Conservation (phyloP, 2,888 invertebrate species). For the Bombylius discolor region DNA sequence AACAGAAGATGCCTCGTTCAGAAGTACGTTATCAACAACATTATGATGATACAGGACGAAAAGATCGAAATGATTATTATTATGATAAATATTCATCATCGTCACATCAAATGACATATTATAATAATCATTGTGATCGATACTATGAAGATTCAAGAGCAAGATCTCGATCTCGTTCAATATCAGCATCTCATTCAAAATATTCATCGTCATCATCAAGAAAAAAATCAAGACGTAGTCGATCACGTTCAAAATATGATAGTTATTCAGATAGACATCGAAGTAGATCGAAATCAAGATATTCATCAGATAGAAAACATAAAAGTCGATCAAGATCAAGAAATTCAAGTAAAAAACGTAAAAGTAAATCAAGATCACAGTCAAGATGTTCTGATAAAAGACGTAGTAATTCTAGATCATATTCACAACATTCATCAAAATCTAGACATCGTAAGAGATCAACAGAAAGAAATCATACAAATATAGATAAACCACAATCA, state of each 20-base stretch:
- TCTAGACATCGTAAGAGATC: not conserved
- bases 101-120: too few species aligned
- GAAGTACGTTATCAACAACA: not conserved
- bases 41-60: not conserved
- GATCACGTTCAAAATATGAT: not conserved
- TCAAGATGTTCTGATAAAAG: not conserved
- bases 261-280: not conserved
- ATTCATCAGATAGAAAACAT: too few species aligned
- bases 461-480: not conserved
- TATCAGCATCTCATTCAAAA: not conserved
- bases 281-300: not conserved
- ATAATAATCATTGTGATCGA: not conserved
- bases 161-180: not conserved
- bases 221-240: not conserved
- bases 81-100: not conserved
- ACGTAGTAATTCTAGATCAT: not conserved
- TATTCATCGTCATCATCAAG: not conserved
- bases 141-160: not conserved
- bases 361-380: too few species aligned
- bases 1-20: not conserved
- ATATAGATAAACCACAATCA: not conserved
- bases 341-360: too few species aligned
- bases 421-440: not conserved
- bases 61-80: not conserved
- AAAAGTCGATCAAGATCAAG: too few species aligned